These are phyloP conservation scores for Drosophila nr. perissopoda DNA, from an alignment of 2,888 invertebrate genomes.

Conservation along the genomic window DNA sequence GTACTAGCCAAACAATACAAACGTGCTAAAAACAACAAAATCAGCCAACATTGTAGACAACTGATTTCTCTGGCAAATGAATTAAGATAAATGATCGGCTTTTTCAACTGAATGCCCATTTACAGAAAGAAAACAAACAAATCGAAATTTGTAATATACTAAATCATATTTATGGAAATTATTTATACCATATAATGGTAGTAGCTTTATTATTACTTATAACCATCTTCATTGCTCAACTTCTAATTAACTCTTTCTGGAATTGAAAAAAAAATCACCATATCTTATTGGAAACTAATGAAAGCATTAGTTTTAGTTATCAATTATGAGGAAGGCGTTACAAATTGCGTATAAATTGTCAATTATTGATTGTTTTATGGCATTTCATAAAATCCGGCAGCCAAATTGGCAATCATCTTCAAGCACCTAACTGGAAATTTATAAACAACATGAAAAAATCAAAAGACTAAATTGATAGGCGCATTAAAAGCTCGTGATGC, in stretches of 20 bases:
- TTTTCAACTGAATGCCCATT: slow-evolving; percentile 61
- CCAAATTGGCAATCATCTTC: slow-evolving; percentile 26
- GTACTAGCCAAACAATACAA: slow-evolving; percentile 34
- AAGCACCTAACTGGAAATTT: slow-evolving; percentile 17
- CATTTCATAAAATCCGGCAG: slow-evolving; percentile 16
- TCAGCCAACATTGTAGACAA: slow-evolving; percentile 18
- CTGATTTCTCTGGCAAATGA: slow-evolving; percentile 56
- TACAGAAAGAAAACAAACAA: slow-evolving; percentile 31
- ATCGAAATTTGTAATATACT: neutral
- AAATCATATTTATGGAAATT: neutral
- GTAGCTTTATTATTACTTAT: neutral
- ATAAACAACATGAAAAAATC: slow-evolving; percentile 6
- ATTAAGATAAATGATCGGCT: slow-evolving; percentile 23
- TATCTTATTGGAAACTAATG: neutral
- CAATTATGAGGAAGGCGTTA: slow-evolving; percentile 14
- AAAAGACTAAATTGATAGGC: slow-evolving; percentile 23
- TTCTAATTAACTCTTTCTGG: neutral
- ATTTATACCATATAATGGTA: neutral
- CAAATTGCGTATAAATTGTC: slow-evolving; percentile 22
- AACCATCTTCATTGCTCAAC: neutral
- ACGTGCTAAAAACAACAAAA: neutral
- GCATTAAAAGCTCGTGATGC: slow-evolving; percentile 46
- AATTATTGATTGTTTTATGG: slow-evolving; percentile 20
- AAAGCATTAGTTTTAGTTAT: slow-evolving; percentile 1
- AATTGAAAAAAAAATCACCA: neutral